Evolutionary conservation across 2,113 vertebrate genomes (phyloP).

Genomic region (Albula goreensis): DNA sequence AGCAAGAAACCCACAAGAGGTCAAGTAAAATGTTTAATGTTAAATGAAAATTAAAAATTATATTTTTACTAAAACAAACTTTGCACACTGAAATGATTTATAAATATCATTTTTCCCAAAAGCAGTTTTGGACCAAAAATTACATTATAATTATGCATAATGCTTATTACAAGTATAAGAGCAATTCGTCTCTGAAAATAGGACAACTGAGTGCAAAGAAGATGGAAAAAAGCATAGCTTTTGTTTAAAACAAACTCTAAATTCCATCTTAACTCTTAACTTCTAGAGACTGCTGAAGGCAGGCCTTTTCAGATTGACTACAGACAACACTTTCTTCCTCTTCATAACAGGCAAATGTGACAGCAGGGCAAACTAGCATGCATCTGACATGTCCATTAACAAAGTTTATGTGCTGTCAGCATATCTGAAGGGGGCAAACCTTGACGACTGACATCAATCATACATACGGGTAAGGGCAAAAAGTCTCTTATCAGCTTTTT

Average conservation of each 20-base stretch:
- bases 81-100: too few species aligned
- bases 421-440: not conserved
- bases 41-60: not conserved
- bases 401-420: not conserved
- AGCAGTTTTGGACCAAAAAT: too few species aligned
- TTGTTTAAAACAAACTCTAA: not conserved
- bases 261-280: not conserved
- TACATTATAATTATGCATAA: too few species aligned
- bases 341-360: not conserved
- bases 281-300: not conserved
- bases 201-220: not conserved
- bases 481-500: not conserved
- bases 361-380: not conserved
- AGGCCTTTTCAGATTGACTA: not conserved
- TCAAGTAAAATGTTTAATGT: not conserved
- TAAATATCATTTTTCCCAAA: too few species aligned
- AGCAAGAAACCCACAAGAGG: not conserved
- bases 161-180: too few species aligned
- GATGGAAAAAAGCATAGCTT: not conserved
- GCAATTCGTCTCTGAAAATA: not conserved
- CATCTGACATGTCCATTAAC: slow-evolving; percentile 12
- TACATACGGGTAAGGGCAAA: not conserved
- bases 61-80: not conserved
- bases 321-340: not conserved
- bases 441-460: not conserved